Base-by-base conservation (phyloP, 2,797 vertebrate genomes). In the Sebastes minor region DNA sequence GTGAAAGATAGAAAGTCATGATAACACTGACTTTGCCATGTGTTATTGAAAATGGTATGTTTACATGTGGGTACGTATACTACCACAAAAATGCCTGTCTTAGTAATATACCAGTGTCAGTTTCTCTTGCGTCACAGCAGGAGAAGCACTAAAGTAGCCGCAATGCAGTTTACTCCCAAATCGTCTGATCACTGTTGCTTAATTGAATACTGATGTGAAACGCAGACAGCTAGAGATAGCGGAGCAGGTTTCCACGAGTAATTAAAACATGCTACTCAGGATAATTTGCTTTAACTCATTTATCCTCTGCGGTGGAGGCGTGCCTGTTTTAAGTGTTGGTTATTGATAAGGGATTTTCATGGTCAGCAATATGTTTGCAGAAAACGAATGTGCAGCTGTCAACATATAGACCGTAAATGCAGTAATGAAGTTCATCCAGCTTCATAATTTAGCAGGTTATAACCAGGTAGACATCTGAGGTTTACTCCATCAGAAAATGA, bases 181-280 rank as follows among this genome's bases (percentile, higher is more conserved):
- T 92, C 85, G 78, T 90, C 74, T 88, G 89, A 94, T 92, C 87
- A 78, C 80, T 82, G 75, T 4, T 52, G 42, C 82, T 84, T 92
- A 92, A 92, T 91, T 93, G 85, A 94, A 93, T 91, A 71, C 86
- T 91, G 88, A 91, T 87, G 82, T 88, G 90, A 89, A 89, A 82
- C 71, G 71, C 78, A 84, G 85, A 86, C 77, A 76, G 82, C 74
- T 35, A n/a, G 81, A 87, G 78, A 94, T 78, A 88, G 85, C 71
- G 16, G 84, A 76, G 65, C 62, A 74, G 76, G 69, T 87, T 87
- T 89, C 88, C 86, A 83, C 74, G 63, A 81, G 82, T 90, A 93
- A 94, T 92, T 91, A 92, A 92, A 90, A 90, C 80, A 78, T 76
- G 83, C 71, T 85, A 59, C 82, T 82, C 86, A 82, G 83, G 91